These are phyloP conservation scores for Laticauda laticaudata DNA, from an alignment of 2,113 vertebrate species.

Conservation along the genomic window DNA sequence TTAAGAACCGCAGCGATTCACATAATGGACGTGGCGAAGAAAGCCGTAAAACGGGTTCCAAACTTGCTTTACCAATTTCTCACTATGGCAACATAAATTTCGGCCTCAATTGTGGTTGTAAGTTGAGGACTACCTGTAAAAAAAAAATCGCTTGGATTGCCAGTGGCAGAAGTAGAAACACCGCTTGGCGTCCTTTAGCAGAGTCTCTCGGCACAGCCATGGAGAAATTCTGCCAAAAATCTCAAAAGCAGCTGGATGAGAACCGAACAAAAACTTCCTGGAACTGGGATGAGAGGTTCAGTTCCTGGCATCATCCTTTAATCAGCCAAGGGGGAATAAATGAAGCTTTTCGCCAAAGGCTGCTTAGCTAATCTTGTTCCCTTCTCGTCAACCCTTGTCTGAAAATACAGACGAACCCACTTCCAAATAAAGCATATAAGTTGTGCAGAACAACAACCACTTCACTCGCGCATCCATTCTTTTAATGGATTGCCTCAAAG, in stretches of 20 bases:
- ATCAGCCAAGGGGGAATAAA: not conserved
- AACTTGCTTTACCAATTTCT: not conserved
- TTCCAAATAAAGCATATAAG: not conserved
- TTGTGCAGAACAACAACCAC: not conserved
- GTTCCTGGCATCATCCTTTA: not conserved
- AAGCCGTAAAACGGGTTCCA: not conserved
- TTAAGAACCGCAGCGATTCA: not conserved
- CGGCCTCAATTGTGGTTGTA: not conserved
- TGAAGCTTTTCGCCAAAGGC: not conserved
- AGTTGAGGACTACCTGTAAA: not conserved
- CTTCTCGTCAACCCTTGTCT: not conserved
- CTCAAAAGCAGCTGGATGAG: not conserved
- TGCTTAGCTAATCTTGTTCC: not conserved
- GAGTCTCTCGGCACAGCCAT: not conserved
- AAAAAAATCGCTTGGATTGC: not conserved
- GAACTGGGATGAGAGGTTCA: not conserved
- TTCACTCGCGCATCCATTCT: not conserved
- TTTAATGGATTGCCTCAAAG: not conserved
- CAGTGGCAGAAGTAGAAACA: not conserved
- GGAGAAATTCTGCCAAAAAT: not conserved
- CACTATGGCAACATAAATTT: not conserved
- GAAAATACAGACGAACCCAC: not conserved
- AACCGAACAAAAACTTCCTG: not conserved
- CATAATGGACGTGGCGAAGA: not conserved
- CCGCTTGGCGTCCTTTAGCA: not conserved